Evolutionary conservation across 2,888 invertebrate genomes (phyloP).

Genomic region (Labia minor): DNA sequence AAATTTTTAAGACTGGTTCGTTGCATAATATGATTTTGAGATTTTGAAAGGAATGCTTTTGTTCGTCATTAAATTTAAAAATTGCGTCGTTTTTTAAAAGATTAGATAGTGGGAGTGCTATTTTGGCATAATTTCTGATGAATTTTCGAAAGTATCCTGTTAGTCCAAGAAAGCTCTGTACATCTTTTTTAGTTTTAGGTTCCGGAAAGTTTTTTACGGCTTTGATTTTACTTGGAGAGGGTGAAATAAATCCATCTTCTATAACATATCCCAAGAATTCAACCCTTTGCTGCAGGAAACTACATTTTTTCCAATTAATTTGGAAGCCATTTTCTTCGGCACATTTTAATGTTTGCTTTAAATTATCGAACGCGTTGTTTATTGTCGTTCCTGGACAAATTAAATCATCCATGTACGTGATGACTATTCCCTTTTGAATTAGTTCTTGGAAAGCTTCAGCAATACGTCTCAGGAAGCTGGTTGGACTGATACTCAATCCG

Average conservation of each 20-base stretch:
- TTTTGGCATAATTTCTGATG: no score
- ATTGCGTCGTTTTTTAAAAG: conserved; percentile 26
- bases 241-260: conserved; percentile 26
- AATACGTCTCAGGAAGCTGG: conserved; percentile 30
- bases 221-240: no score
- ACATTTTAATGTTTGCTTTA: conserved; percentile 27
- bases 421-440: conserved; percentile 24
- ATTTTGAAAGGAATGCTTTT: conserved; percentile 28
- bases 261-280: conserved; percentile 31
- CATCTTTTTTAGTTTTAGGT: no score
- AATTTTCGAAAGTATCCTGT: no score
- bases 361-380: conserved; percentile 27
- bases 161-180: no score
- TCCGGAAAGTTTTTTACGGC: no score
- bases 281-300: conserved; percentile 27
- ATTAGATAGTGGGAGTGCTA: conserved; percentile 28
- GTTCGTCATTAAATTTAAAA: conserved; percentile 26
- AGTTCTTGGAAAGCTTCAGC: conserved; percentile 27
- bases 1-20: conserved; percentile 31
- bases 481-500: conserved; percentile 30
- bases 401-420: conserved; percentile 28
- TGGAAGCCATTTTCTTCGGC: conserved; percentile 28
- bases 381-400: conserved; percentile 27
- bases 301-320: conserved; percentile 30
- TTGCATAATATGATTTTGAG: conserved; percentile 28